Conservation (phyloP, 1,140 invertebrate genomes). For the Ephestia elutella region DNA sequence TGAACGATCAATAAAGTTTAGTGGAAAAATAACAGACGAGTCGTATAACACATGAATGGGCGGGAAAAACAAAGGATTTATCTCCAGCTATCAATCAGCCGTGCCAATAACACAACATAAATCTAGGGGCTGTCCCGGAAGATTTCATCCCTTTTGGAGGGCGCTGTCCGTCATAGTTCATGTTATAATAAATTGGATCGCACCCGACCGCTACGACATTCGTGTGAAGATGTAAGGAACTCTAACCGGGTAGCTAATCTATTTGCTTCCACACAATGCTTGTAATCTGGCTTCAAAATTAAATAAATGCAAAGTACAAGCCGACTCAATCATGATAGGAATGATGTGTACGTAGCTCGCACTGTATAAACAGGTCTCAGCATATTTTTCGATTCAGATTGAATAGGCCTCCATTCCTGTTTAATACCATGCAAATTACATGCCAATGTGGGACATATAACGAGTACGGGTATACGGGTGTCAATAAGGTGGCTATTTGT, state of each 20-base stretch:
- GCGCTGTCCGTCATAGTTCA: slow-evolving; percentile 16
- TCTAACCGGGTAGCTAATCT: neutral
- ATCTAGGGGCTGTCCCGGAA: slow-evolving; percentile 14
- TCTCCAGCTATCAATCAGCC: slow-evolving; percentile 22
- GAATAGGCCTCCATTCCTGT: slow-evolving; percentile 12
- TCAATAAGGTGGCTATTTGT: slow-evolving; percentile 5
- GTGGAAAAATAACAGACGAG: slow-evolving; percentile 3
- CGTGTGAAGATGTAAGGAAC: neutral
- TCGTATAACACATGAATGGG: slow-evolving; percentile 1
- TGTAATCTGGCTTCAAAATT: too few relatives aligned
- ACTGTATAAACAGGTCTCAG: neutral
- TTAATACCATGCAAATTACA: slow-evolving; percentile 14
- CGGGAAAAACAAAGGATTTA: slow-evolving; percentile 8
- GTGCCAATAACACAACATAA: slow-evolving; percentile 15
- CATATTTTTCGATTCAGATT: slow-evolving; percentile 9
- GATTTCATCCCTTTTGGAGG: slow-evolving; percentile 22
- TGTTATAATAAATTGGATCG: slow-evolving; percentile 31
- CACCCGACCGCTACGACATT: slow-evolving; percentile 12
- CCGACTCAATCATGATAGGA: too few relatives aligned
- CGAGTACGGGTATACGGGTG: neutral
- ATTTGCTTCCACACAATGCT: too few relatives aligned
- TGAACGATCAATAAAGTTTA: slow-evolving; percentile 7
- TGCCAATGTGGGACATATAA: neutral
- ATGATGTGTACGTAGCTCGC: too few relatives aligned
- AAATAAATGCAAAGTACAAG: too few relatives aligned